Conservation (phyloP, 2,888 invertebrate genomes). For the Acanthosepion pharaonis region DNA sequence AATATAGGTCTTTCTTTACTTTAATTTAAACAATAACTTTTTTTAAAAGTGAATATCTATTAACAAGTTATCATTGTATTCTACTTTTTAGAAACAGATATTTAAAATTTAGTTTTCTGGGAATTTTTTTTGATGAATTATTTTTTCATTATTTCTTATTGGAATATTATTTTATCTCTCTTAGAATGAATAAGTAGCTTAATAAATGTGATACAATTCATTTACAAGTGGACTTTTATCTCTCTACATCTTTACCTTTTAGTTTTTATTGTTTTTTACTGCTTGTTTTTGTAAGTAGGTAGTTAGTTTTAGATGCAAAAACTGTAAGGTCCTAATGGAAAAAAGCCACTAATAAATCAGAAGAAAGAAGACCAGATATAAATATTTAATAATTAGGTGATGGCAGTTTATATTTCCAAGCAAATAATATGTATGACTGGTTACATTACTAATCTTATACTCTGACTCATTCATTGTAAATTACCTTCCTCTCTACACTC, state of each 20-base stretch:
- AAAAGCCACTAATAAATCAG: background rate
- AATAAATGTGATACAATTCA: too few species aligned
- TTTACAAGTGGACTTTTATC: background rate
- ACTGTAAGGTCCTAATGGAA: background rate
- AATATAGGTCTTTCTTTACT: too few species aligned
- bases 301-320: background rate
- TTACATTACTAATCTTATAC: background rate
- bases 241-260: background rate
- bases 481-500: background rate
- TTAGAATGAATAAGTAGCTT: too few species aligned
- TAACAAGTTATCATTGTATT: too few species aligned
- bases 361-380: background rate
- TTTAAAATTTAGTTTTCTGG: too few species aligned
- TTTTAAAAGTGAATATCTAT: too few species aligned
- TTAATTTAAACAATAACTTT: too few species aligned
- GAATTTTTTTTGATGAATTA: too few species aligned
- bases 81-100: too few species aligned
- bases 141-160: too few species aligned
- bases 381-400: constrained; percentile 33
- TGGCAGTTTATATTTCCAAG: background rate
- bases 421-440: constrained; percentile 16
- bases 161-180: too few species aligned
- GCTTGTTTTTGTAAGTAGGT: background rate
- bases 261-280: background rate
- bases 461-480: background rate